Evolutionary conservation across 2,113 vertebrate genomes (phyloP), one percentile per base, ranked within the genome.

Genomic region (Ciconia boyciana): DNA sequence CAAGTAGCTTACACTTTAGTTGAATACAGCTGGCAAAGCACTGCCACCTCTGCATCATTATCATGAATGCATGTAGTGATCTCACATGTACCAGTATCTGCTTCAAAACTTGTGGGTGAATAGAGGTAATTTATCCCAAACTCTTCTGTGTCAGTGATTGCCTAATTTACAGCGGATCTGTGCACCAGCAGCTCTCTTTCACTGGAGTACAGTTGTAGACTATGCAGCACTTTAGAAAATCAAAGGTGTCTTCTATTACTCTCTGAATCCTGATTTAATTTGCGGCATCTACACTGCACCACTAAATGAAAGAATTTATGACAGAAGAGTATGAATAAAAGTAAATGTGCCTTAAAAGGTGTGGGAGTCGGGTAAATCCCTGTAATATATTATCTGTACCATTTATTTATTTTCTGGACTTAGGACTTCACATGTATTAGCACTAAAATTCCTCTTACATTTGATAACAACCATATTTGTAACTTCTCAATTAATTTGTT

Each of bases 101-200:
- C 88, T 92, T 26, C 93, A 49, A 51, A 62, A 29, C 94, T 74
- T 20, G 65, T 39, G 74, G 78, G 62, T 96, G 93, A 95, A 92
- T 46, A 87, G 94, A 96, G 72, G 83, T 48, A 26, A 97, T 97
- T 95, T 87, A 96, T 96, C 92, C 90, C 92, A 62, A 91, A 57
- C 90, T 83, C 94, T 76, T 89, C 43, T 22, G 36, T 51, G 82
- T 69, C 49, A 78, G 51, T 16, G 78, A 94, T 82, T 62, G 60
- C 71, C 87, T 89, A 31, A 92, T 95, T 96, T 93, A 81, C 81
- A 95, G 89, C 5, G 0, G 83, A 31, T 55, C 76, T 81, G 60
- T 29, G 68, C 90, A 91, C 87, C 87, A 68, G 74, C 87, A 97
- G 68, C 85, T 83, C 32, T 43, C 88, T 58, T 79, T 70, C 96